Evolutionary conservation across 2,113 vertebrate genomes (phyloP).

Genomic region (Thymallus thymallus): DNA sequence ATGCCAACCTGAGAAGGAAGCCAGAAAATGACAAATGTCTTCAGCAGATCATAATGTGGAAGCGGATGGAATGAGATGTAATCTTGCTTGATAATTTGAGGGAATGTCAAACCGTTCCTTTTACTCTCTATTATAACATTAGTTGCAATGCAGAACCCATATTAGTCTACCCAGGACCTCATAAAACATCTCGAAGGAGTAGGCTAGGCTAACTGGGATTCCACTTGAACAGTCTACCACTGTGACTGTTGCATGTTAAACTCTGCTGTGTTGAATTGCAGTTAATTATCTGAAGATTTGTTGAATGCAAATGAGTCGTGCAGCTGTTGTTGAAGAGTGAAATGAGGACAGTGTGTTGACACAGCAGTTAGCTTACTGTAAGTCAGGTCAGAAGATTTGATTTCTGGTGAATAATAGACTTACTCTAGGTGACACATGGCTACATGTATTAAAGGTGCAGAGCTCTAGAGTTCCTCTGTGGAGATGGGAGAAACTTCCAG

Average conservation of each 20-base stretch:
- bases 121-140: neutral
- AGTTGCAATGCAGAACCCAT: neutral
- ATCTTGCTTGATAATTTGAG: neutral
- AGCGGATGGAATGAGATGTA: neutral
- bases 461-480: too few relatives aligned
- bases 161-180: neutral
- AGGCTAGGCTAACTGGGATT: neutral
- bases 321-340: too few relatives aligned
- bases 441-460: too few relatives aligned
- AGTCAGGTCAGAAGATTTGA: too few relatives aligned
- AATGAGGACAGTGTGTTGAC: too few relatives aligned
- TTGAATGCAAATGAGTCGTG: too few relatives aligned
- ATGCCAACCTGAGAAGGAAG: too few relatives aligned
- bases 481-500: too few relatives aligned
- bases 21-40: neutral
- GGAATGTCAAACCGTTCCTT: neutral
- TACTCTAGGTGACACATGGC: too few relatives aligned
- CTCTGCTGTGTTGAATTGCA: neutral
- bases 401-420: too few relatives aligned
- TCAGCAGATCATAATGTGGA: neutral
- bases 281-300: too few relatives aligned
- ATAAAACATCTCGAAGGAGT: neutral
- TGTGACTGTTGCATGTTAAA: neutral
- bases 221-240: neutral
- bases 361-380: too few relatives aligned